Percentiles rank a stretch among this genome's conserved stretches.
These are phyloP conservation scores for Heterohyrax brucei DNA, from an alignment of 2,797 vertebrate species.

Conservation along the genomic window DNA sequence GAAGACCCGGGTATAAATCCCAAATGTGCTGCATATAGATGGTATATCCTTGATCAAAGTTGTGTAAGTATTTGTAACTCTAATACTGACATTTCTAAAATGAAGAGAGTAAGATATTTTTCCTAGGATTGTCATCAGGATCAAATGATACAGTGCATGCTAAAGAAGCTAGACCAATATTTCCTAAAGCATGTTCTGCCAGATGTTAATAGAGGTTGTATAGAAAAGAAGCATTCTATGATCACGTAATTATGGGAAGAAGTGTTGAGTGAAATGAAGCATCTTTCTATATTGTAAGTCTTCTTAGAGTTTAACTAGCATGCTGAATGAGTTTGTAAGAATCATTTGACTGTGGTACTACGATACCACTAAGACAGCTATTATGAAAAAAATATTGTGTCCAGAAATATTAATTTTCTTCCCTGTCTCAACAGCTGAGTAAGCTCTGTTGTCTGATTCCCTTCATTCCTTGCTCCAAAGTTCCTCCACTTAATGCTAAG, in stretches of 20 bases:
- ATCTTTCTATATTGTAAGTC: background rate
- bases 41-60: background rate
- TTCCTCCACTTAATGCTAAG: background rate
- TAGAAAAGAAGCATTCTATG: background rate
- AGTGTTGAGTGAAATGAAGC: slow-evolving; percentile 47
- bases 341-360: background rate
- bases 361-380: background rate
- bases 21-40: background rate
- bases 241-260: background rate
- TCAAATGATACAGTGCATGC: background rate
- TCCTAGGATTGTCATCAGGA: background rate
- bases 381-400: slow-evolving; percentile 6
- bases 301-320: background rate
- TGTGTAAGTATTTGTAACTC: slow-evolving; percentile 27
- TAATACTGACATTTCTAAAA: slow-evolving; percentile 26
- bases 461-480: background rate
- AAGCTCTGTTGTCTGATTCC: background rate
- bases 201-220: slow-evolving; percentile 1
- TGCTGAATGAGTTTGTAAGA: background rate
- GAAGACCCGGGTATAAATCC: background rate
- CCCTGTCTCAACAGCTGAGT: background rate
- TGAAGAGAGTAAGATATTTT: background rate
- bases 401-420: slow-evolving; percentile 54
- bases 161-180: slow-evolving; percentile 7
- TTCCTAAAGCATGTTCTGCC: slow-evolving; percentile 10